phyloP scores from a whole-genome alignment of 2,888 invertebrate species.

The Drosophila paranaensis region DNA sequence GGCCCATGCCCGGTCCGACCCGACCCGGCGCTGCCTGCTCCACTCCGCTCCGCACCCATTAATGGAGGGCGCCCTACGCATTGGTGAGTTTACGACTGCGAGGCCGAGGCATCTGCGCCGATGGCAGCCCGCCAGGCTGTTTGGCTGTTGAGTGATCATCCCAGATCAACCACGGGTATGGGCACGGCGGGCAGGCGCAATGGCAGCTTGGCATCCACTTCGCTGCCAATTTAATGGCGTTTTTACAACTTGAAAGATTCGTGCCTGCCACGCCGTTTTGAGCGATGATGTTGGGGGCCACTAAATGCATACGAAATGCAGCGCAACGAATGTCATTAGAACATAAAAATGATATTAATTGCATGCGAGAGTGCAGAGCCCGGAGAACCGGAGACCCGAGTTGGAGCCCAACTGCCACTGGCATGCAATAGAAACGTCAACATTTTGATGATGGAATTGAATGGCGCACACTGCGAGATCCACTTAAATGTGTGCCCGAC shows the following conservation, averaged over 20 bases:
- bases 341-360: constrained; percentile 83
- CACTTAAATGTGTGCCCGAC: constrained; percentile 48
- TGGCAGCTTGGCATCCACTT: constrained; percentile 66
- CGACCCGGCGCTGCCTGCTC: too few relatives aligned
- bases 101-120: constrained; percentile 29
- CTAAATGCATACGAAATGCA: constrained; percentile 81
- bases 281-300: constrained; percentile 70
- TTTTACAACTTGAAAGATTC: constrained; percentile 83
- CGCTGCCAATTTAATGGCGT: constrained; percentile 83
- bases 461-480: constrained; percentile 46
- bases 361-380: constrained; percentile 71
- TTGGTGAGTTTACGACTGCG: constrained; percentile 59
- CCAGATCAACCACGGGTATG: constrained; percentile 36
- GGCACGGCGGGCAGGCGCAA: constrained; percentile 2
- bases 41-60: constrained; percentile 41
- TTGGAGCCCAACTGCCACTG: constrained; percentile 31
- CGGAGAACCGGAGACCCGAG: constrained; percentile 24
- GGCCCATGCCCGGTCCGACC: neutral
- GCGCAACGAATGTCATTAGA: constrained; percentile 83
- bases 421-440: constrained; percentile 75
- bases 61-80: constrained; percentile 67
- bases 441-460: constrained; percentile 67
- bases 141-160: constrained; percentile 66
- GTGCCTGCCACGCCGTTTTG: constrained; percentile 80
- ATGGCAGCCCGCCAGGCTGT: constrained; percentile 45